phyloP scores from a whole-genome alignment of 2,113 vertebrate species.

The Cepphus grylle region DNA sequence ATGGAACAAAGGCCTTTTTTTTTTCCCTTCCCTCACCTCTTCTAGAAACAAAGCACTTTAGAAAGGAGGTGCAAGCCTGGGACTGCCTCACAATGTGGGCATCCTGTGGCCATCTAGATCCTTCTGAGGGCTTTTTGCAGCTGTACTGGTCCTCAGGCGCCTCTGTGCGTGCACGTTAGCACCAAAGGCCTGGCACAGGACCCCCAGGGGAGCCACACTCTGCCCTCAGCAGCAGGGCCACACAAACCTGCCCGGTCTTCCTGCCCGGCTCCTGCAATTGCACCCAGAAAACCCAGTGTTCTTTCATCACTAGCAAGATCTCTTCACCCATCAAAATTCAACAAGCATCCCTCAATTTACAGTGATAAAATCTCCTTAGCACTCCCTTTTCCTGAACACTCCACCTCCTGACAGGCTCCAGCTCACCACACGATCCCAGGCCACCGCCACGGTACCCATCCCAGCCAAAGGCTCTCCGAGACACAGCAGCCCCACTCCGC shows the following conservation, averaged over 20 bases:
- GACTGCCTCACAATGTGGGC: neutral
- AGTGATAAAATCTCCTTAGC: neutral
- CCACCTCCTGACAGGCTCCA: neutral
- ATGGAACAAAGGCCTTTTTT: neutral
- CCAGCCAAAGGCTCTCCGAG: neutral
- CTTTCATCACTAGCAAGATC: neutral
- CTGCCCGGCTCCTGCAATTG: neutral
- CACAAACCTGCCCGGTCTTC: neutral
- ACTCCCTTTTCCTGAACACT: neutral
- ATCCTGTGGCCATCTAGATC: neutral
- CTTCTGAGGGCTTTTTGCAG: neutral
- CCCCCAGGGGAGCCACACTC: neutral
- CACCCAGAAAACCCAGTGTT: neutral
- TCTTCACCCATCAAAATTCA: neutral
- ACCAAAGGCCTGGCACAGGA: neutral
- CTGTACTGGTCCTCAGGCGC: neutral
- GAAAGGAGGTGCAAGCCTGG: neutral
- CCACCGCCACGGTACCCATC: neutral
- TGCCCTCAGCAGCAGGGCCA: neutral
- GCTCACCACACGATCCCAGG: rapidly evolving
- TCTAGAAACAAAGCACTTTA: neutral
- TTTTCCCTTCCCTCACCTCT: neutral
- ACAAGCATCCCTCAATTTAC: neutral
- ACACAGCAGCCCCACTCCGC: neutral
- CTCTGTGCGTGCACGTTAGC: neutral